These are phyloP conservation scores for Ciconia nigra DNA, from an alignment of 2,797 vertebrate genomes.

Conservation along the genomic window DNA sequence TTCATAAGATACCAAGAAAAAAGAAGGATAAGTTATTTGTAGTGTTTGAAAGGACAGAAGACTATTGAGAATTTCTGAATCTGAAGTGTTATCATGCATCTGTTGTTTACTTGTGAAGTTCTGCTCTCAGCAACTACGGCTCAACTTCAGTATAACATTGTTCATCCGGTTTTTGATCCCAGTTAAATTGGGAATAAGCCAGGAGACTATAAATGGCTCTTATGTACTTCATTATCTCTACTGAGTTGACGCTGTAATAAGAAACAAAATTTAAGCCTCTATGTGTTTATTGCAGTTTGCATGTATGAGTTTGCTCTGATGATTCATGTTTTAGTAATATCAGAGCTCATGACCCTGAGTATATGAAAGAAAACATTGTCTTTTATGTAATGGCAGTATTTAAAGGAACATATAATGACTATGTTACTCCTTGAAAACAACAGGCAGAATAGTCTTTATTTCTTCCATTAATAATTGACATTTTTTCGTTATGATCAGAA, in stretches of 20 bases:
- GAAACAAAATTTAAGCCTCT: background rate
- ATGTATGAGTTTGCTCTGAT: background rate
- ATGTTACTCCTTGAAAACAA: background rate
- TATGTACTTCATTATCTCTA: background rate
- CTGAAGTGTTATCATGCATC: background rate
- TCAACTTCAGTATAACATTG: background rate
- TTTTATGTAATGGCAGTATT: background rate
- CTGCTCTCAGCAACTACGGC: background rate
- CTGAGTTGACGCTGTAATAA: background rate
- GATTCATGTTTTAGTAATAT: background rate
- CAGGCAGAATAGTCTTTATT: background rate
- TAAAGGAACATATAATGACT: background rate
- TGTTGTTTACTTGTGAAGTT: background rate
- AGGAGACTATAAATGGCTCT: background rate
- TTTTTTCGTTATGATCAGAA: background rate
- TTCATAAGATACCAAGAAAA: background rate
- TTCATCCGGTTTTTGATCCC: background rate
- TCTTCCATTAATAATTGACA: background rate
- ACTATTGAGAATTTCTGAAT: background rate
- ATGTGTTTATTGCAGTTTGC: background rate
- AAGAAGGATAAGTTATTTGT: background rate
- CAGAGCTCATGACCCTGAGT: background rate
- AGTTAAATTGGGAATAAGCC: background rate
- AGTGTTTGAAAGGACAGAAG: background rate
- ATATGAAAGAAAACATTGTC: background rate